phyloP scores from a whole-genome alignment of 2,797 vertebrate species.

The Typhlichthys eigenmanni region DNA sequence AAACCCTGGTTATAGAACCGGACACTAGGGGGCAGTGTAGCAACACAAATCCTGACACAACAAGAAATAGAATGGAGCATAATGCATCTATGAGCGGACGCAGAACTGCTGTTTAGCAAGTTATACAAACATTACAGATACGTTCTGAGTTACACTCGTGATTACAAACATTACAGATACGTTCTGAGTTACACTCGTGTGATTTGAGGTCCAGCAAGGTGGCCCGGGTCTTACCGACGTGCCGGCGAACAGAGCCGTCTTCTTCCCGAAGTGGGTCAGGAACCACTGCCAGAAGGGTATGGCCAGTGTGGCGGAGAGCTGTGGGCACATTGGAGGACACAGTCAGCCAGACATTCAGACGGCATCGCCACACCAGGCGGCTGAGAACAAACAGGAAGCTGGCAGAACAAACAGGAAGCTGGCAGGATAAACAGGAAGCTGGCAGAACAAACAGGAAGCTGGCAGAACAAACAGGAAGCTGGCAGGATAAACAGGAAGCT shows the following conservation, averaged over 20 bases:
- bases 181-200: background rate
- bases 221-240: conserved; percentile 82
- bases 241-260: conserved; percentile 88
- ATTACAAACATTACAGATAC: background rate
- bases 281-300: conserved; percentile 99
- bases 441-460: too few species aligned
- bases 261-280: conserved; percentile 93
- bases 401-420: too few species aligned
- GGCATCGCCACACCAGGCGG: too few species aligned
- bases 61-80: too few species aligned
- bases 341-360: background rate
- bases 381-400: too few species aligned
- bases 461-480: too few species aligned
- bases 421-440: too few species aligned
- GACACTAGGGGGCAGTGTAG: background rate
- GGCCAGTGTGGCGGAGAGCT: conserved; percentile 89
- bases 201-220: background rate
- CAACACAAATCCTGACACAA: background rate
- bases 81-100: too few species aligned
- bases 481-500: too few species aligned
- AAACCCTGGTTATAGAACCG: too few species aligned
- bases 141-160: too few species aligned
- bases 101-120: too few species aligned
- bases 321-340: conserved; percentile 15
- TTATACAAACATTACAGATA: background rate